Conservation (phyloP, 2,888 invertebrate genomes). For the Drosophila neutralis region DNA sequence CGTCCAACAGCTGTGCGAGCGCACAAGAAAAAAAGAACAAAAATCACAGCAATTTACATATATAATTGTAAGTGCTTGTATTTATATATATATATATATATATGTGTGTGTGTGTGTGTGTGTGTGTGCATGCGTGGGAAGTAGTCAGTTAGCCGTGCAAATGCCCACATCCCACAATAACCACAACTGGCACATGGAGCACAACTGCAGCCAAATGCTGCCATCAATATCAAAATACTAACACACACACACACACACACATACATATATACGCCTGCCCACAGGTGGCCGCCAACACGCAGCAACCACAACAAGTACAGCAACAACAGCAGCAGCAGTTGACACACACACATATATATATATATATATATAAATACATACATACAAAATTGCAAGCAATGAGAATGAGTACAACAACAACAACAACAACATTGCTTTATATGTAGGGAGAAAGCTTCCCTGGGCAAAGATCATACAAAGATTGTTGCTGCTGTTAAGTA, state of each 20-base stretch:
- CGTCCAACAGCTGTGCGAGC: slow-evolving; percentile 40
- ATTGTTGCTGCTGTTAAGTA: background rate
- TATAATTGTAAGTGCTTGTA: slow-evolving; percentile 1
- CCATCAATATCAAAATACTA: background rate
- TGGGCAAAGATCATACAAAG: slow-evolving; percentile 24
- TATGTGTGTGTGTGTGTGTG: background rate
- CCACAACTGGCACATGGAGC: slow-evolving; percentile 9
- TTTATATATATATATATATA: background rate
- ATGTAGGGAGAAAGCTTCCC: slow-evolving; percentile 35
- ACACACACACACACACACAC: background rate
- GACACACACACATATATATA: slow-evolving; percentile 19
- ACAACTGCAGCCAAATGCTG: slow-evolving; percentile 16
- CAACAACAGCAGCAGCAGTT: slow-evolving; percentile 11
- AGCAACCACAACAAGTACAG: slow-evolving; percentile 23
- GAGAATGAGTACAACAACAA: background rate
- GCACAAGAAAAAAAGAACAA: slow-evolving; percentile 24
- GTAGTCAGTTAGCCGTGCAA: slow-evolving; percentile 44
- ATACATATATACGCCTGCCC: slow-evolving; percentile 29
- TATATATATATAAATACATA: background rate
- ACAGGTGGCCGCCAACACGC: slow-evolving; percentile 61
- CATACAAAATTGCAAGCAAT: background rate
- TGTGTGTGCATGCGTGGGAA: slow-evolving; percentile 44
- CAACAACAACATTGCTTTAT: background rate
- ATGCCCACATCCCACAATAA: slow-evolving; percentile 40
- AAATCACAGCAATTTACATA: background rate